Evolutionary conservation across 2,888 invertebrate genomes (phyloP), one percentile per base, ranked within the genome.

Genomic region (Heliconius hortense): DNA sequence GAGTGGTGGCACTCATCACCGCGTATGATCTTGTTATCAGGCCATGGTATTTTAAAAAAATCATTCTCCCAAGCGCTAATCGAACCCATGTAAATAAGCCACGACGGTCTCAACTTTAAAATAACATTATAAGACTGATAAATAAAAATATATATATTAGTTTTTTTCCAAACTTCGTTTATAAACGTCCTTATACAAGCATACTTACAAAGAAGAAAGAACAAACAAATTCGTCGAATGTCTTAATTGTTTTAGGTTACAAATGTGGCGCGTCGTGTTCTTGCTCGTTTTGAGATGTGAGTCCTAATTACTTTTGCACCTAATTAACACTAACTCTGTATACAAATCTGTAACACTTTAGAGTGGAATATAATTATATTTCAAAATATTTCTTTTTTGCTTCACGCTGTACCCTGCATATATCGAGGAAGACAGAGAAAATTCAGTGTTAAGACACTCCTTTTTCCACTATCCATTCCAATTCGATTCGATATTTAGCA

Each of bases 221-320:
- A 67, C 60, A 76, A 72, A 73, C 77, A 76, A 60, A 73, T 73
- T 60, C 72, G 60, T 60, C 48, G 63, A 53, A 70, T 73, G 53
- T 59, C 59, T 69, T 76, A 75, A 72, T 78, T 75, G 78, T 69
- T 64, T 59, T 62, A 72, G 26, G 26, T 56, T 73, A 78, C 78
- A 68, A 66, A 79, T 79, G 76, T 76, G 75, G 79, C 69, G 73
- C 56, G 69, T 59, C 62, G 75, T 71, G 72, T 59, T 72, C 62
- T 21, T 53, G 26, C 39, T 75, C 69, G 4, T 75, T 26, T 48
- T 79, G 53, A 59, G 75, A 69, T 72, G 79, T 77, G 70, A 76
- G 79, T 11, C 53, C 79, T 78, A 72, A 78, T 79, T 76, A 73
- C 59, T 53, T 76, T 67, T 73, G 72, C 59, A 68, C 68, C 24